Evolutionary conservation across 2,888 invertebrate species (phyloP), one percentile per base, ranked within the genome.

Genomic region (Cephus spinipes): DNA sequence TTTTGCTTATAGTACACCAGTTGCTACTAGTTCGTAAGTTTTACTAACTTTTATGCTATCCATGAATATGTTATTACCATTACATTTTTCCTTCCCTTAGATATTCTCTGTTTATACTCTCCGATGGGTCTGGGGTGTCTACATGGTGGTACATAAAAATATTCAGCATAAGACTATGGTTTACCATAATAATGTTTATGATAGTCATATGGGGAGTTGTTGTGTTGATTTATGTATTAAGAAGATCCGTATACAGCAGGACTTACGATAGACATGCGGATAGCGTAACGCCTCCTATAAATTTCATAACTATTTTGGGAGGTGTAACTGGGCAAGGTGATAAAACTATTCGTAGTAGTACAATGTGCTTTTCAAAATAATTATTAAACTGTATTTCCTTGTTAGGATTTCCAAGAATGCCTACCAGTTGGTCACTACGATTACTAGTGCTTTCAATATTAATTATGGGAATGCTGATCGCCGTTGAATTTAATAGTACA

Each of bases 241-340:
- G 84, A 77, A 86, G 79, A 77, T 74, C 68, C 1, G 71, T 82
- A 9, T 80, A 78, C 40, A 15, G 40, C 9, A 80, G 84, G 68
- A 79, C 81, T 68, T 35, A 31, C 9, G 84, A 87, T 32, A 81
- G 71, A 69, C 81, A 85, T 75, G 74, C 82, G 11, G 87, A 89
- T 76, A 80, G 86, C 9, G 80, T 85, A 4, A 83, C 79, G 33
- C 73, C 82, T 1, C 85, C 87, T 1, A 87, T 86, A 77, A 83
- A 83, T 78, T 74, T 88, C 15, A 78, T 89, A 23, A 83, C 85
- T 74, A 81, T 87, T 23, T 79, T 89, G 12, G 85, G 86, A 23
- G 85, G 86, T 9, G 82, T 88, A 23, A 86, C 83, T 74, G 88
- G 87, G 32, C 89, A 89, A 87, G 88, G 88, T 88, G 36, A 71